Percentiles rank a stretch among this genome's conserved stretches.
These are phyloP conservation scores for Congeria kusceri DNA, from an alignment of 2,888 invertebrate genomes.

Conservation along the genomic window DNA sequence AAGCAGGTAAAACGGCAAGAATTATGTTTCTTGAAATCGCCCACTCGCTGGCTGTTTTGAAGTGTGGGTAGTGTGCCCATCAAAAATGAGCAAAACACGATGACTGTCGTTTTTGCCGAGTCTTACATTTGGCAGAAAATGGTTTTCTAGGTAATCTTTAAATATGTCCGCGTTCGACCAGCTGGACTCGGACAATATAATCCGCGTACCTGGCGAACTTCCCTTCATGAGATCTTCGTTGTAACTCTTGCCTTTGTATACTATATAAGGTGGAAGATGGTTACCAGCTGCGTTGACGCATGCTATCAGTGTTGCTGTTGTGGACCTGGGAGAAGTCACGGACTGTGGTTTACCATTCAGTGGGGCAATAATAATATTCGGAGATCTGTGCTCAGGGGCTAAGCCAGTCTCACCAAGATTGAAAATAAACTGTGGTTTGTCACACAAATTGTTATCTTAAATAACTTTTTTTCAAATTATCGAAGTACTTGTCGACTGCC, in stretches of 20 bases:
- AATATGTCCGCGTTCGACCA: conserved; percentile 9
- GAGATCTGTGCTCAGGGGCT: conserved; percentile 12
- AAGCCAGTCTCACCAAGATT: conserved; percentile 12
- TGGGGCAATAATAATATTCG: conserved; percentile 13
- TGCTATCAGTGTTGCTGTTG: conserved; percentile 12
- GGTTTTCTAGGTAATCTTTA: conserved; percentile 8
- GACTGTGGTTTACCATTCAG: conserved; percentile 4
- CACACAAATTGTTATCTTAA: too few relatives aligned
- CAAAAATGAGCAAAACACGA: conserved; percentile 7
- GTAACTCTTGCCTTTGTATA: conserved; percentile 11
- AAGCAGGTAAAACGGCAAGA: conserved; percentile 14
- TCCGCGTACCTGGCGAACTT: conserved; percentile 12
- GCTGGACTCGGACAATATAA: conserved; percentile 10
- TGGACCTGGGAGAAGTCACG: neutral
- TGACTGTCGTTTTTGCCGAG: neutral
- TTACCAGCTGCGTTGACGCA: conserved; percentile 8
- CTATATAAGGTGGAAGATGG: neutral
- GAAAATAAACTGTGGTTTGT: conserved; percentile 7
- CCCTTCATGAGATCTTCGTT: conserved; percentile 6
- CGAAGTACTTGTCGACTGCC: too few relatives aligned
- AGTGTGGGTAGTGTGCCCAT: conserved; percentile 11
- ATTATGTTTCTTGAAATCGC: neutral
- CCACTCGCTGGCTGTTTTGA: conserved; percentile 3
- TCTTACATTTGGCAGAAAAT: conserved; percentile 13
- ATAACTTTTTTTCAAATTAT: too few relatives aligned